Conservation (phyloP, 2,888 invertebrate species). For the Endomychus coccineus region DNA sequence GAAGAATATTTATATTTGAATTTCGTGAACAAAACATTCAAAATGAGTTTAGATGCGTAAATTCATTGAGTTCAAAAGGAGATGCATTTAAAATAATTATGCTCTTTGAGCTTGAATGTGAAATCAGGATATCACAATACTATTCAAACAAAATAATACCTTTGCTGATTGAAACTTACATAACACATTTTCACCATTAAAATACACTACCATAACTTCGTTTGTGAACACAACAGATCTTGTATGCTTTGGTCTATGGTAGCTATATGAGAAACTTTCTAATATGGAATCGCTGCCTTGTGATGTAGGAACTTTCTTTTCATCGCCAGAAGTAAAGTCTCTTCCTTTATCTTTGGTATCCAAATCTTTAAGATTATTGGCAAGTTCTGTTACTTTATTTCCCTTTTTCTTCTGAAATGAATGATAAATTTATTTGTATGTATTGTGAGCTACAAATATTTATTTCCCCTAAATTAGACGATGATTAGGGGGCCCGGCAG, state of each 20-base stretch:
- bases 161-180: no score
- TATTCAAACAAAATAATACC: no score
- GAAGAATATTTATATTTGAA: no score
- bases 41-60: not conserved
- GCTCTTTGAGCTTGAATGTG: not conserved
- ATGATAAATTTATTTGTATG: not conserved
- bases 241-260: slow-evolving; percentile 37
- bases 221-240: slow-evolving; percentile 44
- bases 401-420: slow-evolving; percentile 9
- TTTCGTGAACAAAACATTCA: no score
- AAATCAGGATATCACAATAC: not conserved
- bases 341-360: slow-evolving; percentile 5
- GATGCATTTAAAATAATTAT: no score
- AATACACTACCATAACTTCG: slow-evolving; percentile 57
- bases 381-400: slow-evolving; percentile 1
- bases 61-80: no score
- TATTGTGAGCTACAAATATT: no score
- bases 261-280: slow-evolving; percentile 6
- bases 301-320: slow-evolving; percentile 1
- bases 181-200: slow-evolving; percentile 49
- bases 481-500: no score
- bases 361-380: not conserved
- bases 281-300: not conserved
- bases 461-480: no score
- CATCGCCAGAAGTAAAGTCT: slow-evolving; percentile 11